A percentile compares a stretch with the other conserved stretches of the same genome.
These are phyloP conservation scores for Oceanodroma tethys DNA, from an alignment of 2,113 vertebrate species.

Conservation along the genomic window DNA sequence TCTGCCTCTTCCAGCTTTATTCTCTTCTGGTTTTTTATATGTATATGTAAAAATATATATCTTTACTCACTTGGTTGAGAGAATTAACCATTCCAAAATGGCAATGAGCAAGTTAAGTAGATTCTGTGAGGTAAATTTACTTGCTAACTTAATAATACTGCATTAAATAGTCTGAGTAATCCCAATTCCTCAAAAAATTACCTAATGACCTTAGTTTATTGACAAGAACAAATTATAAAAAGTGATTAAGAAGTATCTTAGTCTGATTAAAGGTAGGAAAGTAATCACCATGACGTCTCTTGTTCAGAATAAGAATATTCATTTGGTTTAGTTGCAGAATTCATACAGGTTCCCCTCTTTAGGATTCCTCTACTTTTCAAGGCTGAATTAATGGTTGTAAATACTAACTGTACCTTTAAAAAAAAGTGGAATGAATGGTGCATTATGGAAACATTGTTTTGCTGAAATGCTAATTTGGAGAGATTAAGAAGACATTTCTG, in stretches of 20 bases:
- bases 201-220: not conserved
- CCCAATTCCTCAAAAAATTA: not conserved
- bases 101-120: not conserved
- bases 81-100: not conserved
- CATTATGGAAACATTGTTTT: slow-evolving; percentile 16
- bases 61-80: not conserved
- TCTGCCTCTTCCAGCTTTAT: not conserved
- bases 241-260: not conserved
- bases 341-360: not conserved
- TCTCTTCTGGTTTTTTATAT: not conserved
- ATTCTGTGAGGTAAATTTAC: not conserved
- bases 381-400: not conserved
- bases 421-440: not conserved
- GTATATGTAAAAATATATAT: not conserved
- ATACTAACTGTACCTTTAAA: slow-evolving; percentile 5
- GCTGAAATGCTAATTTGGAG: slow-evolving; percentile 60
- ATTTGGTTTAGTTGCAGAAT: not conserved
- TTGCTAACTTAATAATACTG: not conserved
- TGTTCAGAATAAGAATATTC: not conserved
- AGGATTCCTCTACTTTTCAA: not conserved
- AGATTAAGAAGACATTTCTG: slow-evolving; percentile 58
- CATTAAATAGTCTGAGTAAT: not conserved
- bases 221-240: not conserved
- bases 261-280: not conserved
- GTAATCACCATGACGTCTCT: not conserved